Conservation (phyloP, 2,113 vertebrate species). For the Bathybates hornii region DNA sequence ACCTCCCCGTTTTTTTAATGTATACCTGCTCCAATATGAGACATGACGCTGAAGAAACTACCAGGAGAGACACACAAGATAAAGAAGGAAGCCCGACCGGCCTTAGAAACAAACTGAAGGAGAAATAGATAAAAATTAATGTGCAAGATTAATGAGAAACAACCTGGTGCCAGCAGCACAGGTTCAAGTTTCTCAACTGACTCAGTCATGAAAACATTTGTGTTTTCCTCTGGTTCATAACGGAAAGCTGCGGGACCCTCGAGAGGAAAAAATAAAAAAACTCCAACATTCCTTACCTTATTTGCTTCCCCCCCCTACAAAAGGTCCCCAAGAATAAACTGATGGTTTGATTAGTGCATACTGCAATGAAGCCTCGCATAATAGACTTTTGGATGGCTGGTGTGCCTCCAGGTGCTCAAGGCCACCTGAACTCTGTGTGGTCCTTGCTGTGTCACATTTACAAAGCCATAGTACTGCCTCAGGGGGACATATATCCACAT, state of each 20-base stretch:
- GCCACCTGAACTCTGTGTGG: not conserved
- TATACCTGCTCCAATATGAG: not conserved
- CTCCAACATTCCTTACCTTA: conserved; percentile 41
- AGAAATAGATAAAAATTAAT: conserved; percentile 4
- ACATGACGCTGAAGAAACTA: not conserved
- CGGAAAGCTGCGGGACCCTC: conserved; percentile 13
- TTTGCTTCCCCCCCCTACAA: conserved; percentile 5
- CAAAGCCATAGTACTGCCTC: not conserved
- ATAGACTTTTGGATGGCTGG: not conserved
- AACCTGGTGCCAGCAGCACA: not conserved
- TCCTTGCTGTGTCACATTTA: not conserved
- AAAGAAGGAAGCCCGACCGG: not conserved
- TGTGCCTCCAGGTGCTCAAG: not conserved
- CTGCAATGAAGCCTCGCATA: conserved; percentile 6
- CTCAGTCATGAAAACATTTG: conserved; percentile 44
- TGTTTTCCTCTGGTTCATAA: conserved; percentile 39
- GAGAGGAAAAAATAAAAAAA: not conserved
- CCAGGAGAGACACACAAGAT: not conserved
- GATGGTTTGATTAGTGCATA: conserved; percentile 47
- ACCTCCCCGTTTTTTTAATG: not conserved
- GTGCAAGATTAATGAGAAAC: not conserved
- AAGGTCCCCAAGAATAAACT: conserved; percentile 10
- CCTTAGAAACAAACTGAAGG: not conserved
- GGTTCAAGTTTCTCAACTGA: not conserved
- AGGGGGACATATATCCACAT: not conserved